Evolutionary conservation across 2,113 vertebrate genomes (phyloP), one percentile per base, ranked within the genome.

Genomic region (Thalassoma bifasciatum): DNA sequence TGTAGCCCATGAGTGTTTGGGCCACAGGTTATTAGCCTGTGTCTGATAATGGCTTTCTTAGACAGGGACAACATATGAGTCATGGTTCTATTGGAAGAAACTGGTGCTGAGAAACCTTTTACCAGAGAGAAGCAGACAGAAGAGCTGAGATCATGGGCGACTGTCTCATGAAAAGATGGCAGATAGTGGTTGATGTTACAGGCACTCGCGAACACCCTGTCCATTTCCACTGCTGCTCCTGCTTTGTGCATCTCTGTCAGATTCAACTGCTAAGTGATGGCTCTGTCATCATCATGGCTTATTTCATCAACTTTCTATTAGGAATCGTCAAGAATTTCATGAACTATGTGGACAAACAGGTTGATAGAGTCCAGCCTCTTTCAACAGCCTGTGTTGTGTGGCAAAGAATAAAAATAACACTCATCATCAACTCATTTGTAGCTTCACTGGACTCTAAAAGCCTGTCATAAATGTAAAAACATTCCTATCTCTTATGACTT

Each of bases 211-310:
- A 42, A 68, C 59, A 49, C 58, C 13, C 22, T 8, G 1, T 69
- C 38, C 38, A 77, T 82, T 70, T 74, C 10, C 22, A 38, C 21
- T 51, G 19, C 46, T 42, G 16, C 30, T 47, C 13, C 38, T 16
- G 50, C 58, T 77, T 26, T 64, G 42, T 72, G 49, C 21, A 16
- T 5, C 26, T 46, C 54, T 26, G 42, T 30, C 47, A 75, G 68
- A 79, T 72, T 84, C 68, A 80, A 26, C 7, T 10, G 5, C 6
- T 47, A 19, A 57, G 5, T 14, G 46, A 42, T 0, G 1, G 10
- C 9, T 52, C 23, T 46, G 66, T 10, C 12, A 37, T 61, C 13
- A 26, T 38, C 54, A 64, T 11, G 5, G n/a, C 46, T 75, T 42
- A 21, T 21, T 37, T 53, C 13, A 42, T 19, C 13, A 59, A 51